These are phyloP conservation scores for Karalla daura DNA, from an alignment of 2,797 vertebrate genomes.

Conservation along the genomic window DNA sequence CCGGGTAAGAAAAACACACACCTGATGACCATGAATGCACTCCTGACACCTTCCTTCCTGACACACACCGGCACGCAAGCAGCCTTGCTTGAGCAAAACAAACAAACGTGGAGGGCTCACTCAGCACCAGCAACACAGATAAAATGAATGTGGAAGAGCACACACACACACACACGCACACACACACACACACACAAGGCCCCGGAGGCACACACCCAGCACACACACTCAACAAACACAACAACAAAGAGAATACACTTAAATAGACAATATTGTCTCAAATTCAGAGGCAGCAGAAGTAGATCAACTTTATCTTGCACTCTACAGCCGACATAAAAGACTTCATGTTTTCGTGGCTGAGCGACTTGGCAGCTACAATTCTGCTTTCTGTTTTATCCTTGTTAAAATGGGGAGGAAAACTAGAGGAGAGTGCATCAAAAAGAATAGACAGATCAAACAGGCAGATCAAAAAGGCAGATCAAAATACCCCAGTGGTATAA, in stretches of 20 bases:
- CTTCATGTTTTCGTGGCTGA: slow-evolving; percentile 43
- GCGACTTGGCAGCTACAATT: slow-evolving; percentile 65
- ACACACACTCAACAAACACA: not conserved
- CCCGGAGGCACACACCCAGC: not conserved
- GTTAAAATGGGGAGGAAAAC: slow-evolving; percentile 73
- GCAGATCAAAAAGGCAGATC: slow-evolving; percentile 68
- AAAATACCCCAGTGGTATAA: slow-evolving; percentile 60
- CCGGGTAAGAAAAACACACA: slow-evolving; percentile 44
- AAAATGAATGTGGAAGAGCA: slow-evolving; percentile 16
- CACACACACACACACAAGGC: not conserved
- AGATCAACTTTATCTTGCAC: slow-evolving; percentile 59
- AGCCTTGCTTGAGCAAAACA: slow-evolving; percentile 34
- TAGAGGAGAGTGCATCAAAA: slow-evolving; percentile 76
- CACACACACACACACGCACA: not conserved
- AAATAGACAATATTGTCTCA: slow-evolving; percentile 46
- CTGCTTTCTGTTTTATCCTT: slow-evolving; percentile 77
- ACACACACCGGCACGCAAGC: slow-evolving; percentile 32
- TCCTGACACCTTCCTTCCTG: slow-evolving; percentile 50
- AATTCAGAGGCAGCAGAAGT: slow-evolving; percentile 53
- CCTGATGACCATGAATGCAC: slow-evolving; percentile 55
- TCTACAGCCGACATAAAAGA: slow-evolving; percentile 62
- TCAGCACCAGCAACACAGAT: slow-evolving; percentile 19
- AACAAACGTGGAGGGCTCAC: slow-evolving; percentile 20
- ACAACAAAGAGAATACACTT: slow-evolving; percentile 72
- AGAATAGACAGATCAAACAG: slow-evolving; percentile 77